Base-by-base conservation (phyloP, 1,140 invertebrate species). In the Drosophila ambigua region DNA sequence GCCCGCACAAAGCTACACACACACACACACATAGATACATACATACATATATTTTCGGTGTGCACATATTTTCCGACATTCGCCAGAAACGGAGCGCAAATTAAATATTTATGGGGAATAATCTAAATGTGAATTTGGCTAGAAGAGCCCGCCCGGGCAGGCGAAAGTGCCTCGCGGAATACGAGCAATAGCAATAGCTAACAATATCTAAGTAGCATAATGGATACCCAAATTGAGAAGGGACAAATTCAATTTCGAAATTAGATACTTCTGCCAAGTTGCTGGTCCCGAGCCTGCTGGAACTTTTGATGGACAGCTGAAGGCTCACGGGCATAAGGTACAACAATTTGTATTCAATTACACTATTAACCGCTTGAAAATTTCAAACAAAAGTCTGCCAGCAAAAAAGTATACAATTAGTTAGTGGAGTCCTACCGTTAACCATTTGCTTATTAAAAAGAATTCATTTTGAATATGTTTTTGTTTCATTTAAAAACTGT, bases 41-140 rank as follows among this genome's bases (percentile, higher is more conserved):
- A 20, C 23, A 41, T 20, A 50, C 13, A 31, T 11, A 61, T 6
- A 43, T 15, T 35, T 11, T 31, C 20, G 20, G 20, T 20, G 20
- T 20, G 20, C 1, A 16, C 16, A 20, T 20, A 20, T 20, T 50
- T 43, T 13, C 11, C 8, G 41, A 6, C 45, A 41, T 55, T 41
- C 16, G 26, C 16, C 39, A 9, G 28, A 31, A 72, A 41, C 11
- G 13, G 24, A 65, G 53, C 15, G 13, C 9, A 28, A 52, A 64
- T 75, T 50, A 59, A 75, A 66, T 66, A 74, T 73, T 54, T 35
- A 64, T 46, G 20, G 0, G 16, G 16, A 4, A 39, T 39, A 35
- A 43, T 55, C 39, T 28, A 68, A 68, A 55, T 45, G 23, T 11
- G 44, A 39, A 44, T 51, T 52, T 39, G 15, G 44, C 15, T 41